Base-by-base conservation (phyloP, 2,797 vertebrate species). In the Alfaro cultratus region DNA sequence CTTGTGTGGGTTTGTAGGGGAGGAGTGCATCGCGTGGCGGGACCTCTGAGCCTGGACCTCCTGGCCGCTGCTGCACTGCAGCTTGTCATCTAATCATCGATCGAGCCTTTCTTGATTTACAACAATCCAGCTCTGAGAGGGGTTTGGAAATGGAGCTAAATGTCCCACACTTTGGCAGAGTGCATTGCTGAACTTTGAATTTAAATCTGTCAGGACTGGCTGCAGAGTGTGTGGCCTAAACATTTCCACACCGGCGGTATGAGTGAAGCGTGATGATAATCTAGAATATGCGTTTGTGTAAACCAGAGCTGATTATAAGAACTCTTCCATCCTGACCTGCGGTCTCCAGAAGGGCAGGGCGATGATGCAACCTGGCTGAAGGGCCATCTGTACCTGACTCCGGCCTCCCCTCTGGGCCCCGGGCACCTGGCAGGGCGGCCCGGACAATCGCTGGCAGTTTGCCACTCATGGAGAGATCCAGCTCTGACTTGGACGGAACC, bases 361-460 rank as follows among this genome's bases (percentile, higher is more conserved):
- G 86, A 70, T 85, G 83, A 88, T 89, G 86, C 83, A 84, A 83
- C 83, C 83, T 89, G 86, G 82, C 82, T 82, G 85, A 91, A 34
- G 34, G 34, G 34, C 34, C 34, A 34, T 34, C 82, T 76, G 62
- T 94, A 93, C 94, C 94, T 94, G 91, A 91, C 83, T 82, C 81
- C 16, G 80, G 85, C 85, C 80, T 84, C 85, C 80, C 84, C 85
- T 86, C 82, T 36, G 2, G 73, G 86, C 82, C 88, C 80, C 77
- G 3, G 87, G 91, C 93, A 90, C 91, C 90, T 91, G 94, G 91
- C 88, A 85, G 86, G 85, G 76, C 91, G 94, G 94, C 92, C 93
- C 87, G 70, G 49, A 73, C 79, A 55, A 1, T 21, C 43, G n/a
- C 39, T 90, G 94, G 93, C 87, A 51, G 46, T 12, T 4, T 23